Evolutionary conservation across 2,797 vertebrate genomes (phyloP), one percentile per base, ranked within the genome.

Genomic region (Okamejei kenojei): DNA sequence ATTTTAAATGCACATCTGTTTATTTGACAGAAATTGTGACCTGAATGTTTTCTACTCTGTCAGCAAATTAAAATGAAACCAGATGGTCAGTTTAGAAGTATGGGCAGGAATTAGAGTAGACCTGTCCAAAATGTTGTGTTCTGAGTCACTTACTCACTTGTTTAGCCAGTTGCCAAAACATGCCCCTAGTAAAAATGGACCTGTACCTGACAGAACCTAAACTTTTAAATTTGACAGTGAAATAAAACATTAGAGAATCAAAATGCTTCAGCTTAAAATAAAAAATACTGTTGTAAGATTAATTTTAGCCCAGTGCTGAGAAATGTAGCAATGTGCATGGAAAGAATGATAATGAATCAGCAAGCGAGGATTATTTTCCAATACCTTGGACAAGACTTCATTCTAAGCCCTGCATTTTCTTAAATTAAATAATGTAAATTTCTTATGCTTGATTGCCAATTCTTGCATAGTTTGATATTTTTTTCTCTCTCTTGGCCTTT

Each of bases 151-250:
- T n/a, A 17, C 82, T 65, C 58, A 32, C 29, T 26, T 86, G 5
- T 29, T 1, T 86, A 32, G 5, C 1, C 58, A 65, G n/a, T 1
- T 68, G 82, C 84, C 84, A 88, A 32, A 65, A 65, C 23, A 54
- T 82, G 80, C 80, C 23, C 78, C 1, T 4, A 80, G 78, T 80
- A 38, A 84, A 61, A 84, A 84, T 9, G 23, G 54, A 26, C 63
- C 29, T 19, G 1, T n/a, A 86, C 68, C n/a, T 35, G 7, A 19
- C 17, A 65, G 32, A 63, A 35, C 13, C 71, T 92, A 23, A 29
- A 73, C 73, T 76, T 38, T 92, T 58, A 76, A 92, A 91, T 91
- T 91, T 38, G 71, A n/a, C 61, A 92, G 74, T 73, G 21, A 45
- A 4, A 91, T 74, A 21, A 45, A 91, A 65, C 63, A 15, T 45